Evolutionary conservation across 2,797 vertebrate species (phyloP).

Genomic region (Fistularia commersonii): DNA sequence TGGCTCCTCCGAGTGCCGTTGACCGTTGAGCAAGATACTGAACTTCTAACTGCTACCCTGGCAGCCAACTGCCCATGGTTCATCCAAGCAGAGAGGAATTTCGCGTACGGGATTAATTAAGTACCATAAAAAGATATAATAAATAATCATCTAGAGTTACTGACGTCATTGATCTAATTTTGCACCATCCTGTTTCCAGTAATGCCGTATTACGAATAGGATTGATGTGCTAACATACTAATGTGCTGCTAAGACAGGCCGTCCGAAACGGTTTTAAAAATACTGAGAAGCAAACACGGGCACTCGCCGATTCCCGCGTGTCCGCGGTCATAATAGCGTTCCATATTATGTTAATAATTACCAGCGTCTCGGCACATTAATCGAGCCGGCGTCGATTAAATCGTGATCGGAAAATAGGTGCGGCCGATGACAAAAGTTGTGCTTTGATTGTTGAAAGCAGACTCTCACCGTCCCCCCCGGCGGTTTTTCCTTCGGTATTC

Average conservation of each 20-base stretch:
- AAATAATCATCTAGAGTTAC: no score
- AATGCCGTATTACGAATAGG: no score
- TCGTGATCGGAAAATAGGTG: constrained; percentile 55
- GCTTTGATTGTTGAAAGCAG: constrained; percentile 15
- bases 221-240: no score
- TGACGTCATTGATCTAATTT: no score
- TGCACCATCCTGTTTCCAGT: no score
- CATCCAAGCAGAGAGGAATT: no score
- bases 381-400: constrained; percentile 61
- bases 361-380: constrained; percentile 64
- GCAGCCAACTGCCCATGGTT: no score
- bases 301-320: constrained; percentile 56
- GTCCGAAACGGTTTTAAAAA: constrained; percentile 60
- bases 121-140: no score
- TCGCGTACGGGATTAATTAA: no score
- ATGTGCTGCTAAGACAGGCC: constrained; percentile 39
- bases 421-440: constrained; percentile 23
- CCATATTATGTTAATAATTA: constrained; percentile 70
- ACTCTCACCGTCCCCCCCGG: constrained; percentile 2
- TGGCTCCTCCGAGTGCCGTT: no score
- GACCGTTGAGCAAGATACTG: no score
- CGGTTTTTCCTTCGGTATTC: constrained; percentile 12
- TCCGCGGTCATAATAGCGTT: constrained; percentile 57
- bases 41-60: no score
- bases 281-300: constrained; percentile 56